These are phyloP conservation scores for Asteroscopus sphinx DNA, from an alignment of 2,888 invertebrate genomes.

Conservation along the genomic window DNA sequence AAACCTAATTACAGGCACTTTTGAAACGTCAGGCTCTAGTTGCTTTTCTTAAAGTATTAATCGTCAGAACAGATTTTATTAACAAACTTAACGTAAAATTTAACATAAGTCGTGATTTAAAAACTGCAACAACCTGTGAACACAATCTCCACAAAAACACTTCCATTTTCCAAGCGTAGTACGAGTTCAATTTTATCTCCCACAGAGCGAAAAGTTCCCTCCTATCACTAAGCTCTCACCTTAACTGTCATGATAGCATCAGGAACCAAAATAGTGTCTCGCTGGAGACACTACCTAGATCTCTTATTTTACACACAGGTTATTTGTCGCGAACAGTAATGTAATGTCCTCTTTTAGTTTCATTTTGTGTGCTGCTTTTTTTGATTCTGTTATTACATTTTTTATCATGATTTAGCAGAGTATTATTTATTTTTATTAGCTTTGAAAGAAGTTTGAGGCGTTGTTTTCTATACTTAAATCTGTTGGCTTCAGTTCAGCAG, in stretches of 20 bases:
- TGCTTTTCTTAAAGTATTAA: too few species aligned
- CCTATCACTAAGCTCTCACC: slow-evolving; percentile 8
- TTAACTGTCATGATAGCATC: slow-evolving; percentile 30
- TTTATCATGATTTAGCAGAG: slow-evolving; percentile 1
- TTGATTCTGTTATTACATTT: neutral
- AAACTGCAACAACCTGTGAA: too few species aligned
- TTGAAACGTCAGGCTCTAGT: too few species aligned
- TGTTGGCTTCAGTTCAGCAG: too few species aligned
- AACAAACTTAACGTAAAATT: too few species aligned
- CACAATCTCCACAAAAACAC: too few species aligned
- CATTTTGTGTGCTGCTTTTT: slow-evolving; percentile 13
- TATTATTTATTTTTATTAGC: neutral
- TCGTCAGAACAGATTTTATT: too few species aligned
- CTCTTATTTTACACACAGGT: slow-evolving; percentile 43
- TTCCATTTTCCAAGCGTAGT: too few species aligned
- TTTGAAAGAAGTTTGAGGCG: neutral
- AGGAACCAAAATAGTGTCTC: slow-evolving; percentile 33
- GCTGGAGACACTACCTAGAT: slow-evolving; percentile 19
- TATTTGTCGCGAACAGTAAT: slow-evolving; percentile 28
- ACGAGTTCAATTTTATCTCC: too few species aligned
- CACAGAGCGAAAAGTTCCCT: neutral
- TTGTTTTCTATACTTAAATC: too few species aligned
- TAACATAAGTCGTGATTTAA: too few species aligned
- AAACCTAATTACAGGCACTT: too few species aligned
- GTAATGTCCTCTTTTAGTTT: slow-evolving; percentile 10